Conservation (phyloP, 2,113 vertebrate species). For the Myrmecobius fasciatus region DNA sequence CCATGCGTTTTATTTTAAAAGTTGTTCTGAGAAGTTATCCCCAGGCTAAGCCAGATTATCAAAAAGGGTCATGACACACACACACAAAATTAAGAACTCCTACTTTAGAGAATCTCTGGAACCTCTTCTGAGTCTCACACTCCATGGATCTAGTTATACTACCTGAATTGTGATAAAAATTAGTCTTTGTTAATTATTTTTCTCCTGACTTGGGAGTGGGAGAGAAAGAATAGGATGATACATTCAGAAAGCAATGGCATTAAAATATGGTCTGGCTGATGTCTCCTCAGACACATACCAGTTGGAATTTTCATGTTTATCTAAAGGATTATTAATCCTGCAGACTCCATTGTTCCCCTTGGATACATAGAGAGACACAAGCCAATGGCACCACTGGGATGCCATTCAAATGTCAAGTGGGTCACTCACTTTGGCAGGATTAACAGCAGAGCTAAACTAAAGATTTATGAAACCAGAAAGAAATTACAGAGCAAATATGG, state of each 20-base stretch:
- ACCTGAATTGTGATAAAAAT: neutral
- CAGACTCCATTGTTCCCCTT: neutral
- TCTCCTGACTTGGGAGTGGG: neutral
- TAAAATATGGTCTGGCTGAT: neutral
- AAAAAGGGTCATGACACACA: neutral
- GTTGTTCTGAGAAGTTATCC: neutral
- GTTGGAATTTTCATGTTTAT: neutral
- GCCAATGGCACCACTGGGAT: neutral
- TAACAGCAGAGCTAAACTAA: neutral
- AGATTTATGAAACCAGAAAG: neutral
- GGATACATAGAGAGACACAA: neutral
- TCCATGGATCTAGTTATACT: neutral
- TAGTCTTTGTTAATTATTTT: neutral
- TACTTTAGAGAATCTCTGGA: neutral
- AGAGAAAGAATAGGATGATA: neutral
- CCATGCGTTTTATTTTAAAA: neutral
- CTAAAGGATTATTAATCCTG: neutral
- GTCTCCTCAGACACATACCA: neutral
- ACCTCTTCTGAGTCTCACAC: neutral
- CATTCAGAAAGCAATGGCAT: neutral
- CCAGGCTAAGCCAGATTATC: neutral
- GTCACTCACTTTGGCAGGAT: neutral
- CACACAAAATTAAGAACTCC: neutral
- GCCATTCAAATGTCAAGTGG: neutral
- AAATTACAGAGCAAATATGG: neutral